Conservation (phyloP, 2,113 vertebrate species). For the Oreocharis arfaki region DNA sequence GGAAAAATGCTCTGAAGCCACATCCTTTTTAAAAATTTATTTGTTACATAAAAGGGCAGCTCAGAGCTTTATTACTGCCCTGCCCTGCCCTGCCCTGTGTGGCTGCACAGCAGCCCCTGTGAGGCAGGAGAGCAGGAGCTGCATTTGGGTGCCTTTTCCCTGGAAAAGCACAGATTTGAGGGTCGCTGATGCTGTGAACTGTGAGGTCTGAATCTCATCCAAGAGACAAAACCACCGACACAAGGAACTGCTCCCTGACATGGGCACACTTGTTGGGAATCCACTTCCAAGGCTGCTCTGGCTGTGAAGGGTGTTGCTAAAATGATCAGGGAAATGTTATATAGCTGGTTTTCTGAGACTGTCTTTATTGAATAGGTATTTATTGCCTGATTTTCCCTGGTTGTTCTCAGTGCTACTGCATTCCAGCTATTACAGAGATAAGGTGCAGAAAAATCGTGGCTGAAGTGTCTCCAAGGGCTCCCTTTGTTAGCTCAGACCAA, state of each 20-base stretch:
- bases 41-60: not conserved
- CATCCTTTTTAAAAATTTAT: not conserved
- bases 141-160: not conserved
- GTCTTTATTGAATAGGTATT: not conserved
- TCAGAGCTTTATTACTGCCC: not conserved
- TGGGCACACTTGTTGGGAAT: not conserved
- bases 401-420: not conserved
- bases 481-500: not conserved
- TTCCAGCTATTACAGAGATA: not conserved
- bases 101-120: not conserved
- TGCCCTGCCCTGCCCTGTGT: not conserved
- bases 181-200: not conserved
- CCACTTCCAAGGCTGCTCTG: not conserved
- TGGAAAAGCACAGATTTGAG: not conserved
- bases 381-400: not conserved
- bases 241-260: not conserved
- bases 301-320: not conserved
- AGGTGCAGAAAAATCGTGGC: not conserved
- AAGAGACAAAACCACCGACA: not conserved
- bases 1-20: rapidly evolving
- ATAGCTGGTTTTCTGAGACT: not conserved
- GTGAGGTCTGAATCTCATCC: not conserved
- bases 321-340: not conserved
- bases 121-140: not conserved
- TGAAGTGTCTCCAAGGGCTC: not conserved